Evolutionary conservation across 53 echinoderm and acorn worm genomes (phyloP).

Genomic region (Hippasteria phrygiana): DNA sequence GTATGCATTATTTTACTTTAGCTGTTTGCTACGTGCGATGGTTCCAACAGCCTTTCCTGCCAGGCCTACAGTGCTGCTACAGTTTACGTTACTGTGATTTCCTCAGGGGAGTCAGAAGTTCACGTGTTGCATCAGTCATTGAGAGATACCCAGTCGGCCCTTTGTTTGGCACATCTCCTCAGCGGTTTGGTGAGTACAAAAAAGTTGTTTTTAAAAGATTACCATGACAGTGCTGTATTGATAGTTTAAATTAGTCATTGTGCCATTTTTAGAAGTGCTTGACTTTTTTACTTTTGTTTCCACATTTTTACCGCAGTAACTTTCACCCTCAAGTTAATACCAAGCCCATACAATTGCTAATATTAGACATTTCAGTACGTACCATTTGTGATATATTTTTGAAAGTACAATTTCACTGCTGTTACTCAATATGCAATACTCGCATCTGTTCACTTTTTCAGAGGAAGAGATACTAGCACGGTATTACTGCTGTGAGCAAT

Average conservation of each 20-base stretch:
- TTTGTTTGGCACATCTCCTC: background rate
- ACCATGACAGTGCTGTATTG: no score
- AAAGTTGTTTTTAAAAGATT: no score
- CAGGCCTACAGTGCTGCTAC: background rate
- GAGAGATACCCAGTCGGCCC: background rate
- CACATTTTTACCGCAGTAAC: no score
- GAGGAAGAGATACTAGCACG: background rate
- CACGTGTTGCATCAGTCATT: background rate
- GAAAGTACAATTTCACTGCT: no score
- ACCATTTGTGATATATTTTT: no score
- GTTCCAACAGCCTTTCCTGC: background rate
- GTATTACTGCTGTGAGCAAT: background rate
- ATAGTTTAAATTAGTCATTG: no score
- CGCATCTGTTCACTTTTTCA: background rate
- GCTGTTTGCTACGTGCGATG: background rate
- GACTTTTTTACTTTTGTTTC: no score
- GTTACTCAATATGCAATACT: background rate
- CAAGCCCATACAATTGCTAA: no score
- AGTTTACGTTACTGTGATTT: background rate
- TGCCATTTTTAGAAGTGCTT: no score
- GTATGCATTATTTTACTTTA: background rate
- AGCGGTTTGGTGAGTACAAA: background rate
- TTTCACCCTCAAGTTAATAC: no score
- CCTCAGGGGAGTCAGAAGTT: background rate
- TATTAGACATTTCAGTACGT: no score